Base-by-base conservation (phyloP, 2,113 vertebrate genomes). In the Marcusenius ussheri region DNA sequence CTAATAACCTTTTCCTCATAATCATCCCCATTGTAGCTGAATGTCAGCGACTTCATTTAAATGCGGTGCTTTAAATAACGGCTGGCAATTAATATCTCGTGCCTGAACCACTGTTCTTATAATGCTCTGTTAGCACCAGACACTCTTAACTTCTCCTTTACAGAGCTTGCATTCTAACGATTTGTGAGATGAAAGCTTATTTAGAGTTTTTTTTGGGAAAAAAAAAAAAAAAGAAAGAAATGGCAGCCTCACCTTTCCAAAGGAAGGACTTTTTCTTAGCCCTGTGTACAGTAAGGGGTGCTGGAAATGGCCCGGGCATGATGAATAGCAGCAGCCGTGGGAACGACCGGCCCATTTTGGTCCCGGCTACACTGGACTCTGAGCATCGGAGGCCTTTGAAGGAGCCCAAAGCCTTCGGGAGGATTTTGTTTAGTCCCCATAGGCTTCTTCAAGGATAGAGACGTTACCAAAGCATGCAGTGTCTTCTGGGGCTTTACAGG, bases 401-500 rank as follows among this genome's bases (percentile, higher is more conserved):
- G 91, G 85, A 91, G 88, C 91, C 94, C 91, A 93, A 92, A 94
- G 93, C 93, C 88, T 92, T 87, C 17, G 92, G 90, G 91, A 92
- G 93, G 93, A 93, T 93, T 91, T 91, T 92, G 91, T 92, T 90
- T 90, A 90, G 90, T 93, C 93, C 92, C 92, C 90, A 93, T 91
- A 94, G 94, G 93, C 91, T 90, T 92, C 92, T 94, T 94, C 91
- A 92, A 93, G 92, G 93, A 94, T 93, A 92, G 93, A 94, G 93
- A 94, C 93, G 93, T 95, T 94, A 93, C 92, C 92, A 94, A 94
- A 94, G 93, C 93, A 94, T 93, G 91, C 94, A 91, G 93, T 93
- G 92, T 94, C 95, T 93, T 94, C 66, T 77, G 92, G 94, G 94
- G 90, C 93, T 94, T 94, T 92, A 94, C 93, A 2, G 27, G 24